Evolutionary conservation across 2,113 vertebrate species (phyloP), one percentile per base, ranked within the genome.

Genomic region (Microcebus griseorufus): DNA sequence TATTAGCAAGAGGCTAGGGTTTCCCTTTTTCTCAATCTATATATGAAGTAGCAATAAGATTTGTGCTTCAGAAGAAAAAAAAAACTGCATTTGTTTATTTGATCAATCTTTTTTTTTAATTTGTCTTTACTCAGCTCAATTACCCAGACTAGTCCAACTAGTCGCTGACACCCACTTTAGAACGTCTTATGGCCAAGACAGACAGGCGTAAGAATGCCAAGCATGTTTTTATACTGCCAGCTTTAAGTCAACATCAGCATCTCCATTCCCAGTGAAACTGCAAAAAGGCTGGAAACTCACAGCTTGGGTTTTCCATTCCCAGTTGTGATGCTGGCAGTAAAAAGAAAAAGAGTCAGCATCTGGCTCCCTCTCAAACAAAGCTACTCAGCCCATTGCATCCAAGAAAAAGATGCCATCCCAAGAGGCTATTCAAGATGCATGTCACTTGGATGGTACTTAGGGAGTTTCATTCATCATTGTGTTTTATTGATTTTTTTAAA

Each of bases 341-440:
- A 95, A 95, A 95, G 78, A 94, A 82, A 93, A 67, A 90, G 76
- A 89, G 48, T 92, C 60, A 84, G 91, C 85, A 96, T 76, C 45
- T 95, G 88, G 85, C 48, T 93, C 29, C 29, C 78, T 96, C 88
- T 95, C 84, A 93, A 67, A 96, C 67, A 94, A 94, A 83, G 64
- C 34, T 95, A 65, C 80, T 92, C 45, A 97, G 39, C 80, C 51
- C 42, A 79, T 64, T 92, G 85, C 62, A 95, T 87, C 84, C 37
- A 67, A 88, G 84, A 95, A 93, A 95, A 95, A 93, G 67, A 90
- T 76, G 42, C 11, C 60, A 85, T 62, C 55, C 34, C 62, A 91
- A 97, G 29, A 62, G 39, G 37, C 20, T 58, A 73, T 39, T 90
- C 48, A 72, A 67, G 86, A 81, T 81, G 23, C 62, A 42, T 78